Percentiles rank a stretch among this genome's conserved stretches.
Evolutionary conservation across 2,113 vertebrate species (phyloP).

Genomic region (Orthonyx spaldingii): DNA sequence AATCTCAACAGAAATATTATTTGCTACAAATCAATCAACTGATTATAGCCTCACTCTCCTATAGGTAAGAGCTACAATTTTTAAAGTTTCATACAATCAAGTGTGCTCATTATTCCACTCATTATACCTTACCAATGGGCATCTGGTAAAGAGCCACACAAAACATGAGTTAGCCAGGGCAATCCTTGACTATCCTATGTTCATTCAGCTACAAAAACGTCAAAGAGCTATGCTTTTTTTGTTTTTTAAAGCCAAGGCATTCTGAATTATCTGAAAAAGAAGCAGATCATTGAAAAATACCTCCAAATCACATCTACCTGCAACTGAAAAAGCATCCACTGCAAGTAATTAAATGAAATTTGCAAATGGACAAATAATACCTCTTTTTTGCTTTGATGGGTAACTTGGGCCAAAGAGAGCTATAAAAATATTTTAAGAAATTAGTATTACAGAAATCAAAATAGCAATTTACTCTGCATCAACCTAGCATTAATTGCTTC

Average conservation of each 20-base stretch:
- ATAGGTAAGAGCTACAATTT: background rate
- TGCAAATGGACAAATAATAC: background rate
- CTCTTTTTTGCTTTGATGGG: background rate
- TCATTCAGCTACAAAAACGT: background rate
- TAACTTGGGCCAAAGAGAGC: background rate
- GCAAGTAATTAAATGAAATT: background rate
- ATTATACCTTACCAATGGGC: background rate
- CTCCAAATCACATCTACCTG: background rate
- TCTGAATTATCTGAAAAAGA: background rate
- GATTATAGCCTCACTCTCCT: background rate
- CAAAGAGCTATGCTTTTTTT: background rate
- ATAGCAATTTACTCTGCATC: background rate
- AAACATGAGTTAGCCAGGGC: background rate
- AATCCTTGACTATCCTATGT: background rate
- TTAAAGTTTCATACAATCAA: background rate
- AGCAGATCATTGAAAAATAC: background rate
- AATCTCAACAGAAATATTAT: constrained; percentile 6
- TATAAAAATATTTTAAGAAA: background rate
- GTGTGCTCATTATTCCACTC: background rate
- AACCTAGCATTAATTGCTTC: background rate
- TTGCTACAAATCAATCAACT: constrained; percentile 46
- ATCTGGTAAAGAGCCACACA: background rate
- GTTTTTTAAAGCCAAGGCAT: background rate
- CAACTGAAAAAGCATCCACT: background rate
- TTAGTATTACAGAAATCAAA: background rate